Evolutionary conservation across 2,888 invertebrate genomes (phyloP), one percentile per base, ranked within the genome.

Genomic region (Troides oblongomaculatus): DNA sequence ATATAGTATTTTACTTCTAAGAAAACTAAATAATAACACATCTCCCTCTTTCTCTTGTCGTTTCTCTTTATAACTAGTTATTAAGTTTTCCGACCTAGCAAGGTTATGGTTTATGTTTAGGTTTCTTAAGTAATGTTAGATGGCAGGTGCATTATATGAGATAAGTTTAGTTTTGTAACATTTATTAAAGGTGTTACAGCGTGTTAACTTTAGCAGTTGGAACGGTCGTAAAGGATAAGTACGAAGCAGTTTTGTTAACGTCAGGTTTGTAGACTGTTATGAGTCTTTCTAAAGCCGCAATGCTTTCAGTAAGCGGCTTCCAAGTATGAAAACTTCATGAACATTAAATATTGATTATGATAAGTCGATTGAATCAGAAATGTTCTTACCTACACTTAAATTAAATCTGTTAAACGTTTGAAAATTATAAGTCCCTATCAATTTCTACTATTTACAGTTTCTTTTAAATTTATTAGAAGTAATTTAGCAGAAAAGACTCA

Each of bases 131-230:
- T 57, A 53, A 66, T 21, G 53, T 66, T 56, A 61, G 36, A 36
- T 4, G 53, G 60, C 66, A 53, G 61, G 61, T 66, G 56, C 53
- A 61, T 12, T 50, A 50, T 56, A 56, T 66, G 56, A 53, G 39
- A 21, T 39, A 66, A 61, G 53, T 61, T 60, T 36, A 66, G 53
- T 50, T 61, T 66, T 62, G 21, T 62, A 62, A 43, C 61, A 43
- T 62, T 62, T 43, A 61, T 66, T 66, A 61, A 56, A 66, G 17
- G 36, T 66, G 23, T 14, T 39, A 53, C 56, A 61, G 18, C 18
- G 5, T 17, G 59, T 60, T 21, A 25, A 53, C 36, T 18, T 39
- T 39, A 30, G 39, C 21, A 56, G 61, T 61, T 60, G 30, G 36
- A 43, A 39, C 43, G 61, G 10, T n/a, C 39, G 30, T 62, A n/a